A percentile compares a stretch with the other conserved stretches of the same genome.
These are phyloP conservation scores for Lordiphosa andalusiaca DNA, from an alignment of 2,888 invertebrate species.

Conservation along the genomic window DNA sequence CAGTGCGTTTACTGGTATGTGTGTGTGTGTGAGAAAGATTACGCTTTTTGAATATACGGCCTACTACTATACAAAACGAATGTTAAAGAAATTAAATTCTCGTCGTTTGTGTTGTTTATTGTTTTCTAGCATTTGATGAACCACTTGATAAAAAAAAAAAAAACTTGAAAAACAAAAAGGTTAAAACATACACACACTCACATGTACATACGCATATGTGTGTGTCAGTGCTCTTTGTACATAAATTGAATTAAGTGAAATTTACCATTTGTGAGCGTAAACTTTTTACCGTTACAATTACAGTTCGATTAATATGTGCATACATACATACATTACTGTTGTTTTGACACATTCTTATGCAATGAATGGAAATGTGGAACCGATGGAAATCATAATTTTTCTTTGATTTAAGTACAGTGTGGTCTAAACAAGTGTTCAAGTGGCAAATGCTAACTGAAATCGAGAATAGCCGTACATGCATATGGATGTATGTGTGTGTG, in stretches of 20 bases:
- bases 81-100: conserved; percentile 30
- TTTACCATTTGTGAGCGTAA: conserved; percentile 38
- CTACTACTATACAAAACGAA: conserved; percentile 11
- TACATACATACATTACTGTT: conserved; percentile 5
- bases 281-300: conserved; percentile 19
- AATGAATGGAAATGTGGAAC: conserved; percentile 1
- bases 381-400: too few relatives aligned
- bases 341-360: neutral
- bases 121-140: conserved; percentile 55
- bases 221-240: conserved; percentile 9
- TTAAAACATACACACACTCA: conserved; percentile 3
- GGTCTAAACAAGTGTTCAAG: too few relatives aligned
- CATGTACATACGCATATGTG: conserved; percentile 9
- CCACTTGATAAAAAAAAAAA: conserved; percentile 54
- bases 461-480: too few relatives aligned
- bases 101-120: conserved; percentile 40
- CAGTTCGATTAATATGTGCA: conserved; percentile 6
- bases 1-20: conserved; percentile 46
- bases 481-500: too few relatives aligned
- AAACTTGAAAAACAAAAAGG: conserved; percentile 30
- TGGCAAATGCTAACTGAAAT: too few relatives aligned
- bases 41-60: conserved; percentile 6
- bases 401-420: too few relatives aligned
- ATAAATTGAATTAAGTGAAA: conserved; percentile 64
- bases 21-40: conserved; percentile 24